These are phyloP conservation scores for Oostethus manadensis DNA, from an alignment of 2,113 vertebrate genomes.

Conservation along the genomic window DNA sequence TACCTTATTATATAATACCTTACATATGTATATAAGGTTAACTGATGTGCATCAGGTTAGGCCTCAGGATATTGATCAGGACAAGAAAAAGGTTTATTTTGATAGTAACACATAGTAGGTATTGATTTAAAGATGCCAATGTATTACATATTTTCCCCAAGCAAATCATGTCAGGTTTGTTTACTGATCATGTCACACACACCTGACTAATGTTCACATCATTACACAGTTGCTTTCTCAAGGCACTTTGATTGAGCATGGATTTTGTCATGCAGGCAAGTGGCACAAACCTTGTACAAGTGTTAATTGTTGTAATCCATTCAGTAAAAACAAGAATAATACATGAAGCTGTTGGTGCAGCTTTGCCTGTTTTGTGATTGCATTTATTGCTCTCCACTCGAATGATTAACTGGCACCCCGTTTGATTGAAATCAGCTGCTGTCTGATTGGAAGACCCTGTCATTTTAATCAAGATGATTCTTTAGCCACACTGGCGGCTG, in stretches of 20 bases:
- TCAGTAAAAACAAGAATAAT: background rate
- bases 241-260: background rate
- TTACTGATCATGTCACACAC: background rate
- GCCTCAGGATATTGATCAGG: too few relatives aligned
- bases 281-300: background rate
- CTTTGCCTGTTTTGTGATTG: conserved; percentile 39
- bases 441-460: conserved; percentile 51
- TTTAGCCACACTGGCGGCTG: conserved; percentile 7
- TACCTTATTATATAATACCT: too few relatives aligned
- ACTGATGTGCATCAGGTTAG: too few relatives aligned
- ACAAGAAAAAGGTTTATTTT: too few relatives aligned
- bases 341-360: conserved; percentile 1
- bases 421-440: conserved; percentile 55
- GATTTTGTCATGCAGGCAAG: background rate
- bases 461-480: conserved; percentile 50
- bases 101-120: too few relatives aligned
- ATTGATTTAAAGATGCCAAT: too few relatives aligned
- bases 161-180: background rate
- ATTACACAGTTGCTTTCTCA: background rate
- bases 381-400: conserved; percentile 23
- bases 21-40: too few relatives aligned
- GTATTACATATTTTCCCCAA: too few relatives aligned
- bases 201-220: background rate
- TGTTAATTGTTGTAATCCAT: background rate
- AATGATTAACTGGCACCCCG: conserved; percentile 45